A percentile compares a stretch with the other conserved stretches of the same genome.
These are phyloP conservation scores for Aradophagus sp. DNA, from an alignment of 1,140 invertebrate genomes.

Conservation along the genomic window DNA sequence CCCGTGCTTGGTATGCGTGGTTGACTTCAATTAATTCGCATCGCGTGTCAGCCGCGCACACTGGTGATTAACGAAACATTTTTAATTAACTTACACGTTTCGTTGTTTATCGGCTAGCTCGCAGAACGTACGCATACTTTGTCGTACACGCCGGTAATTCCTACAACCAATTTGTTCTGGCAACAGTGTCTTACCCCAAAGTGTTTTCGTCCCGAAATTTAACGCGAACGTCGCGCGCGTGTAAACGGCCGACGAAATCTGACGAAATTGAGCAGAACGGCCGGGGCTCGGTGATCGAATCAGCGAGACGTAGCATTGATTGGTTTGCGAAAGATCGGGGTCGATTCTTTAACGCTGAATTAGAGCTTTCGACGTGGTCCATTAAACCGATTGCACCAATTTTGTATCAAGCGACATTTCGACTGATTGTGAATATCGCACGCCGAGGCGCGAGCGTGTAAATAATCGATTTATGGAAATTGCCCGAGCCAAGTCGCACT, in stretches of 20 bases:
- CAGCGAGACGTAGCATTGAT: constrained; percentile 1
- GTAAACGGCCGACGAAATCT: too few species aligned
- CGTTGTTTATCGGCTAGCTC: too few species aligned
- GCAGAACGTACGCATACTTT: too few species aligned
- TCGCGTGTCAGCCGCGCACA: constrained; percentile 24
- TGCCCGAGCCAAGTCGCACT: constrained; percentile 34
- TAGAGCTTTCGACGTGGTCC: constrained; percentile 17
- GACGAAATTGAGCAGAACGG: constrained; percentile 3
- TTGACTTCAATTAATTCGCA: constrained; percentile 40
- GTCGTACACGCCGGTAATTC: too few species aligned
- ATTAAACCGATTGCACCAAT: constrained; percentile 40
- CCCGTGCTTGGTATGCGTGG: constrained; percentile 32
- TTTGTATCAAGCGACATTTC: constrained; percentile 44
- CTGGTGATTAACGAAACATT: constrained; percentile 24
- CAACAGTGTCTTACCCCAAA: too few species aligned
- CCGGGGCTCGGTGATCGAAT: background rate
- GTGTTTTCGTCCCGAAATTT: too few species aligned
- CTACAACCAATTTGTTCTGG: too few species aligned
- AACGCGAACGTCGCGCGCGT: too few species aligned
- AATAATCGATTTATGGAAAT: constrained; percentile 58
- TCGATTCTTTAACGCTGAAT: constrained; percentile 21
- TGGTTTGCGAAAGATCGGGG: constrained; percentile 13
- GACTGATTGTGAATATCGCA: constrained; percentile 51
- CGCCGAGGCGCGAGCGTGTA: constrained; percentile 30
- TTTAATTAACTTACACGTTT: constrained; percentile 7